Base-by-base conservation (phyloP, 2,113 vertebrate species). In the Cyphomyrus plagiostoma region DNA sequence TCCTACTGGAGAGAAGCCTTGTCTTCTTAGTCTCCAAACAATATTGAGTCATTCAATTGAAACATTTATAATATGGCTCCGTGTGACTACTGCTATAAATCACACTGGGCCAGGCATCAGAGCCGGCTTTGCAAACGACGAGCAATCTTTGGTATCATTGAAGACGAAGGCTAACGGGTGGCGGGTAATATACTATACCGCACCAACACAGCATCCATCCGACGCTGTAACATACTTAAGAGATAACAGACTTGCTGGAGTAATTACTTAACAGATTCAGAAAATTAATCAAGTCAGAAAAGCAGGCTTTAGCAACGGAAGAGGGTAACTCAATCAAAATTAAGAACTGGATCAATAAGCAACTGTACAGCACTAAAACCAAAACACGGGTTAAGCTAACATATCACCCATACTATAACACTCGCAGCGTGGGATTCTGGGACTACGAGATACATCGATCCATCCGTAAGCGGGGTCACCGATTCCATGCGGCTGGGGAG, bases 11-110 rank as follows among this genome's bases (percentile, higher is more conserved):
- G n/a, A 48, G 88, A 56, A 82, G 13, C 17, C 88, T 49, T 53
- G 74, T 89, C 82, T 80, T 74, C 53, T 53, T 15, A 82, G 70
- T 74, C 74, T 89, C 45, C 48, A 89, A 89, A 82, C 74, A 89
- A 82, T 82, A 89, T 56, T 89, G 66, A 89, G 49, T 89, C 88
- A 89, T 83, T 89, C 88, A 83, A 45, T 56, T 89, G 88, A 89
- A 89, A 80, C 66, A 82, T 80, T 56, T 74, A 83, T 80, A 80
- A 53, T 89, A 56, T 53, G 80, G 49, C 66, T 53, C 46, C 82
- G 21, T 62, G 86, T 83, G 66, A 89, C 17, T 82, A 19, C 7
- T 39, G 6, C 15, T 49, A 56, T 89, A 89, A 89, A 83, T 89
- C 74, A 89, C 56, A 53, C 49, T 48, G 35, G 50, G 58, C 49